These are phyloP conservation scores for Pygmarrhopalites habei DNA, from an alignment of 1,140 invertebrate species.

Conservation along the genomic window DNA sequence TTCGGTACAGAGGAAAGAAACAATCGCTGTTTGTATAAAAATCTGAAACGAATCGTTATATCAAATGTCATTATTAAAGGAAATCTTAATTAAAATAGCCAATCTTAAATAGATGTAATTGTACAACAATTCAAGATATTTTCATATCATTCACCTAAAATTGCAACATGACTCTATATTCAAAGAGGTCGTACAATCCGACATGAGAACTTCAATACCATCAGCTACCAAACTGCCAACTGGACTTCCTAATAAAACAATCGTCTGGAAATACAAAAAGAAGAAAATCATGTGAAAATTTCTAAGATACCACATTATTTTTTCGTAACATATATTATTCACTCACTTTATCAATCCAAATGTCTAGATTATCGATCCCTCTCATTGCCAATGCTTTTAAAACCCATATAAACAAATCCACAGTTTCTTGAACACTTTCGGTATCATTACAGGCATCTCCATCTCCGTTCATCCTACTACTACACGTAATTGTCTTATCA, in stretches of 20 bases:
- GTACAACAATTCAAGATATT: slow-evolving; percentile 10
- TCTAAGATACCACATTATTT: background rate
- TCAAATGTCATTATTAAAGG: too few species aligned
- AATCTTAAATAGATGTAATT: background rate
- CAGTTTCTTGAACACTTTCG: background rate
- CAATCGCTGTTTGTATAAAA: slow-evolving; percentile 38
- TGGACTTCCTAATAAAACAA: background rate
- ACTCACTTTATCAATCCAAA: slow-evolving; percentile 25
- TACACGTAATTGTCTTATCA: slow-evolving; percentile 3
- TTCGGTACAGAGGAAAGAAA: slow-evolving; percentile 30
- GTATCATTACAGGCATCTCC: background rate
- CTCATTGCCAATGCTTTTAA: slow-evolving; percentile 32
- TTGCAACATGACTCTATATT: slow-evolving; percentile 26
- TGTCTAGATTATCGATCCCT: slow-evolving; percentile 14
- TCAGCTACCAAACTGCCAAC: slow-evolving; percentile 13
- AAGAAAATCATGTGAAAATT: too few species aligned
- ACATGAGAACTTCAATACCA: slow-evolving; percentile 20
- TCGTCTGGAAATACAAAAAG: background rate
- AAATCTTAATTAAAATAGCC: background rate
- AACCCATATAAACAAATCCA: slow-evolving; percentile 23
- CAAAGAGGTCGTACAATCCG: slow-evolving; percentile 19
- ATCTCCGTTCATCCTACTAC: background rate
- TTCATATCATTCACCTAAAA: slow-evolving; percentile 19
- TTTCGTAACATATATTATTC: background rate
- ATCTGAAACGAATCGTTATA: slow-evolving; percentile 18